A percentile compares a stretch with the other conserved stretches of the same genome.
Evolutionary conservation across 2,888 invertebrate species (phyloP).

Genomic region (Rhingia rostrata): DNA sequence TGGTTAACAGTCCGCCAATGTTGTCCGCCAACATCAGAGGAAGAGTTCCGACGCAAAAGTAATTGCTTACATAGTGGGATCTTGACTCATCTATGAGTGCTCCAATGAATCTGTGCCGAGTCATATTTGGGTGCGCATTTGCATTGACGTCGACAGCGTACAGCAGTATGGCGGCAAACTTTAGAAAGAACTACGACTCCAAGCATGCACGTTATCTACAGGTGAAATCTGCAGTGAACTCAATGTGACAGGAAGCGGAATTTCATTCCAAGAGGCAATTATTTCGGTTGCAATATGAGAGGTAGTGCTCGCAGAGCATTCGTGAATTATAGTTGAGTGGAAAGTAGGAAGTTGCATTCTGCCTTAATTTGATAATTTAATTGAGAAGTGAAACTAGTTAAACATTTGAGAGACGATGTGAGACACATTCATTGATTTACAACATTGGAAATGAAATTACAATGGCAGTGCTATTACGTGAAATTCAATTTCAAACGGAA

Average conservation of each 20-base stretch:
- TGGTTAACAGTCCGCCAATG: conserved; percentile 32
- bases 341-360: conserved; percentile 1
- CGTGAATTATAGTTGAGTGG: conserved; percentile 13
- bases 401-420: no score
- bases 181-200: conserved; percentile 35
- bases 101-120: conserved; percentile 66
- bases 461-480: conserved; percentile 4
- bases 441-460: conserved; percentile 31
- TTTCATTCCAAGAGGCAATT: conserved; percentile 40
- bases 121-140: conserved; percentile 67
- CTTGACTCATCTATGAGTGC: conserved; percentile 63
- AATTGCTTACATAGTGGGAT: conserved; percentile 51
- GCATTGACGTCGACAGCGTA: conserved; percentile 40
- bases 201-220: conserved; percentile 50
- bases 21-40: conserved; percentile 34
- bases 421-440: no score
- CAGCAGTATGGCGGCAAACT: conserved; percentile 47
- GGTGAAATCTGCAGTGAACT: conserved; percentile 66
- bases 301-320: background rate
- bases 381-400: no score
- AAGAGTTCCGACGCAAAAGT: conserved; percentile 34
- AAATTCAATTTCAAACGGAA: conserved; percentile 13
- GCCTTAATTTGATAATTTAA: background rate
- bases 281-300: conserved; percentile 27
- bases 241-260: conserved; percentile 38